Evolutionary conservation across 2,888 invertebrate species (phyloP).

Genomic region (Chydorus sphaericus): DNA sequence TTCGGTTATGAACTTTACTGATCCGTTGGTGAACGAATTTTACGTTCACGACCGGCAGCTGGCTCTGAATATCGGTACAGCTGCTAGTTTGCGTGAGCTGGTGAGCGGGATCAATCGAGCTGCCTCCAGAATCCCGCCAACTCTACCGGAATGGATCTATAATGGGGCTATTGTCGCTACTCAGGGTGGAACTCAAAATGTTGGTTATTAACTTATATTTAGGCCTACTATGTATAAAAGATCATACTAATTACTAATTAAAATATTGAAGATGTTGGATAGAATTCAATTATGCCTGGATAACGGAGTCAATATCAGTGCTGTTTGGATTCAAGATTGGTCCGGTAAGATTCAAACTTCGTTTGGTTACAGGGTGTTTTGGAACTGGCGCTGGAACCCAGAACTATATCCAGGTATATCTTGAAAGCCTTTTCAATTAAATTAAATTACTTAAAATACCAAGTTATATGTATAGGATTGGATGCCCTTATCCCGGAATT

Average conservation of each 20-base stretch:
- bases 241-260: not conserved
- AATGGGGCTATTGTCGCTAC: conserved; percentile 21
- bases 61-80: conserved; percentile 15
- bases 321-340: conserved; percentile 24
- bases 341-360: conserved; percentile 21
- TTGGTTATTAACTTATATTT: not conserved
- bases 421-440: not conserved
- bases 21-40: conserved; percentile 17
- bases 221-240: not conserved
- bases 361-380: conserved; percentile 22
- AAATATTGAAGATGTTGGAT: conserved; percentile 17
- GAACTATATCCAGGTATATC: conserved; percentile 19
- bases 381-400: conserved; percentile 24
- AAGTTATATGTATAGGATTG: conserved; percentile 13
- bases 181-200: conserved; percentile 21
- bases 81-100: conserved; percentile 17
- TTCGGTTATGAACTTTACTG: conserved; percentile 20
- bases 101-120: conserved; percentile 19
- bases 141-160: conserved; percentile 22
- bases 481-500: conserved; percentile 19
- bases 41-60: conserved; percentile 17
- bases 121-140: conserved; percentile 19
- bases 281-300: conserved; percentile 19
- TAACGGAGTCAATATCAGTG: conserved; percentile 20
- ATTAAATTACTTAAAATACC: not conserved